Conservation (phyloP, 2,888 invertebrate species). For the Siphonodentalium dalli region DNA sequence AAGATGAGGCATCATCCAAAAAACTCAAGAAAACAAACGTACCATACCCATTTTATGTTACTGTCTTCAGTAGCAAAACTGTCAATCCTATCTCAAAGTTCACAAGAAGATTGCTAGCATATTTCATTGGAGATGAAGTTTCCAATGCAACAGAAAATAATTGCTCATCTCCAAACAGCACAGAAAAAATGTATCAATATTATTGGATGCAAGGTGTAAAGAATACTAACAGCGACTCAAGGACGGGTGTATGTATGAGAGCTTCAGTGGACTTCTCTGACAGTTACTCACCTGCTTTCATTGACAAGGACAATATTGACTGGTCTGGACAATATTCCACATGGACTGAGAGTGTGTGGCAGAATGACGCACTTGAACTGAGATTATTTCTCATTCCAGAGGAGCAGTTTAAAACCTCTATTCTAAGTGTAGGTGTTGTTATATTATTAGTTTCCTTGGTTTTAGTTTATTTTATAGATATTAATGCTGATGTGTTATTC, state of each 20-base stretch:
- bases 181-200: constrained; percentile 41
- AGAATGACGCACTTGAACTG: constrained; percentile 37
- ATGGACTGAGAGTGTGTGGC: constrained; percentile 59
- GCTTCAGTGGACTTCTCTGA: constrained; percentile 33
- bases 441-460: constrained; percentile 40
- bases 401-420: constrained; percentile 39
- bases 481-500: constrained; percentile 31
- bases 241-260: constrained; percentile 40
- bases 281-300: constrained; percentile 52
- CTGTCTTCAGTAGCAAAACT: constrained; percentile 32
- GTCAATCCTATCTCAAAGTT: constrained; percentile 40
- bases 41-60: constrained; percentile 52
- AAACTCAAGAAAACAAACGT: no score
- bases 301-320: no score
- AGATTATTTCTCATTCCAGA: constrained; percentile 54
- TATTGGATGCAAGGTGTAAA: constrained; percentile 46
- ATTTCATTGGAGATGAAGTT: constrained; percentile 38
- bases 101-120: constrained; percentile 37
- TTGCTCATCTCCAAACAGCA: constrained; percentile 20
- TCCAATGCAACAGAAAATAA: constrained; percentile 17
- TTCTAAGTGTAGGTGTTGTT: constrained; percentile 40
- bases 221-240: neutral
- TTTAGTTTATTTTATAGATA: constrained; percentile 39
- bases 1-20: no score
- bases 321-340: constrained; percentile 55